These are phyloP conservation scores for Polydrusus tereticollis DNA, from an alignment of 2,888 invertebrate genomes.

Conservation along the genomic window DNA sequence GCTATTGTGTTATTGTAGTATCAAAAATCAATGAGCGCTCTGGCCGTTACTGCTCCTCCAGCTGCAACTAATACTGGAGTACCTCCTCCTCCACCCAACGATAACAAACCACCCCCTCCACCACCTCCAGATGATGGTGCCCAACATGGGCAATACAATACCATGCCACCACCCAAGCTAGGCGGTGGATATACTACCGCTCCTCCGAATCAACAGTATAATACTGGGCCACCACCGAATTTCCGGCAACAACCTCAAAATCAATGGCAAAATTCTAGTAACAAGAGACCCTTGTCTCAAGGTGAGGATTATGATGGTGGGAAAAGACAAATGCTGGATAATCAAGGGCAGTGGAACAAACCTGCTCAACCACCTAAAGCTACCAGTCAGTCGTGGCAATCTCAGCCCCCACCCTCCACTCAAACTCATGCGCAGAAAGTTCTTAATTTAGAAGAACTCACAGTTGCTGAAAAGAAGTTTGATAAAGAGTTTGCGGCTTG, in stretches of 20 bases:
- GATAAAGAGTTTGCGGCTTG: constrained; percentile 91
- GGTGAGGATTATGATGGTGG: constrained; percentile 8
- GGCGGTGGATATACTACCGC: constrained; percentile 20
- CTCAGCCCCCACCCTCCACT: constrained; percentile 21
- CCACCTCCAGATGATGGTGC: constrained; percentile 63
- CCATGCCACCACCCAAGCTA: neutral
- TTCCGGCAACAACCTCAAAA: constrained; percentile 51
- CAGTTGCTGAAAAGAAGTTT: constrained; percentile 85
- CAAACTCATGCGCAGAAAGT: constrained; percentile 32
- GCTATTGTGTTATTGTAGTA: constrained; percentile 66
- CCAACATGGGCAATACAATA: constrained; percentile 16
- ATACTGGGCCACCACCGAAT: constrained; percentile 46
- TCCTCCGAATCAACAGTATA: constrained; percentile 29
- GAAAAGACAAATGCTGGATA: constrained; percentile 43
- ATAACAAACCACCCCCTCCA: constrained; percentile 66
- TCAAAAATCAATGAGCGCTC: constrained; percentile 68
- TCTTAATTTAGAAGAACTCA: constrained; percentile 64
- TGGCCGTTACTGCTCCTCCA: constrained; percentile 52
- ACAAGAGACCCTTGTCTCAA: constrained; percentile 50
- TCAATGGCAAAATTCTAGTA: constrained; percentile 40
- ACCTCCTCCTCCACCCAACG: constrained; percentile 54
- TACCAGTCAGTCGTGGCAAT: constrained; percentile 13
- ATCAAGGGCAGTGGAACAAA: constrained; percentile 31
- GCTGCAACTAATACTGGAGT: constrained; percentile 43
- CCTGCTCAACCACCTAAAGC: constrained; percentile 8